These are phyloP conservation scores for Dipodomys merriami DNA, from an alignment of 2,113 vertebrate species.

Conservation along the genomic window DNA sequence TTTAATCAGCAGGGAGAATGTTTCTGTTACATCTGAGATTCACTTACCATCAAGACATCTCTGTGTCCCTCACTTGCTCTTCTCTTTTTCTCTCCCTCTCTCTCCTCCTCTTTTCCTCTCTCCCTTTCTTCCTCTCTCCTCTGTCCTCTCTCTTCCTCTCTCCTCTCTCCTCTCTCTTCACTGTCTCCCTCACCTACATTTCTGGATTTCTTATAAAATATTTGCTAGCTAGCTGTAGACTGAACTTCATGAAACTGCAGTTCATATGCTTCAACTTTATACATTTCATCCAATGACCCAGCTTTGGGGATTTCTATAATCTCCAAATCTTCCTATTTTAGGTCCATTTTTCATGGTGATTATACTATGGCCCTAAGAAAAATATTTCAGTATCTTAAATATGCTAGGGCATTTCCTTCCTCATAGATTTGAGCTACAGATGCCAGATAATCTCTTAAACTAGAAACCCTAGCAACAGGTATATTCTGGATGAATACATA, in stretches of 20 bases:
- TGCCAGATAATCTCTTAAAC: neutral
- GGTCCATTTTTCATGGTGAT: neutral
- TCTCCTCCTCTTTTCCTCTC: too few relatives aligned
- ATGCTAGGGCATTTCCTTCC: neutral
- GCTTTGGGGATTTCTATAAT: neutral
- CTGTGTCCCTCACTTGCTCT: too few relatives aligned
- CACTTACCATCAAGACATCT: neutral
- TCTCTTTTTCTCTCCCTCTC: neutral
- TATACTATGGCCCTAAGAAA: neutral
- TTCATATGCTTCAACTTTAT: neutral
- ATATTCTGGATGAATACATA: neutral
- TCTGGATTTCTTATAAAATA: neutral
- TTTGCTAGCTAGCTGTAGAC: neutral
- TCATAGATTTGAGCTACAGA: neutral
- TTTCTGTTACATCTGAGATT: neutral
- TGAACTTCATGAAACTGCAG: neutral
- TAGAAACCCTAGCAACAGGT: slow-evolving; percentile 4
- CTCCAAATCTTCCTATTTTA: slow-evolving; percentile 12
- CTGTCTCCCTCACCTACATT: neutral
- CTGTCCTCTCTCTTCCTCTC: neutral
- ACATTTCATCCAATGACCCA: neutral
- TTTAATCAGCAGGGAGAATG: slow-evolving; percentile 36
- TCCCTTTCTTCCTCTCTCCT: too few relatives aligned
- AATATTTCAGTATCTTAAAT: neutral
- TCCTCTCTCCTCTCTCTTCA: neutral